Base-by-base conservation (phyloP, 2,797 vertebrate genomes). In the Eremophila alpestris region DNA sequence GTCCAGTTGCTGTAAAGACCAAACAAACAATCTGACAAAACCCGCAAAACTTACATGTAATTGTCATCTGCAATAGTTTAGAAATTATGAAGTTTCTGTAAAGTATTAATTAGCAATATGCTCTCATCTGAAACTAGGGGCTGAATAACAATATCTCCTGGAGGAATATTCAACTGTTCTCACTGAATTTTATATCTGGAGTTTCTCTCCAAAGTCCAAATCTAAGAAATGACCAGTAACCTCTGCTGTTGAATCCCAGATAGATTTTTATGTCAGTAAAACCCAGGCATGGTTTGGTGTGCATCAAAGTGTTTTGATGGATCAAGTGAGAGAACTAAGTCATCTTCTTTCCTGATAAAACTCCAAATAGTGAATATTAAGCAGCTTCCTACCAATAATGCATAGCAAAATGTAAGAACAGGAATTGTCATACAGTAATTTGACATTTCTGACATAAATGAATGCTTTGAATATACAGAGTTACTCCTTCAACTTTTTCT, bases 381-480 rank as follows among this genome's bases (percentile, higher is more conserved):
- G 38, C 22, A 74, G 11, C 30, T 76, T 87, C 11, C 21, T 55
- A 59, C 20, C 14, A 64, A 29, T 65, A 78, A 54, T 40, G 26
- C 23, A 27, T 24, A 78, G n/a, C 26, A 75, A 93, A 90, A 62
- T 40, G 8, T 34, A 24, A 70, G 46, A 84, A 77, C 17, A 59
- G 23, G 48, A 83, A 38, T 21, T n/a, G n/a, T 82, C 73, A 77
- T 41, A 29, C 9, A 76, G 32, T 63, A 76, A 69, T 92, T 43
- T 75, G 60, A 84, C n/a, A 68, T 90, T 87, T 89, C 29, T 89
- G 58, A 71, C 36, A 60, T 19, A 93, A 87, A 60, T 27, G 6
- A 91, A 60, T 76, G 29, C 43, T 54, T 71, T 55, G 41, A 76
- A 76, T 56, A 83, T 29, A 75, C 24, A 85, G 45, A 62, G 13